Conservation (phyloP, 2,113 vertebrate species). For the Chaetodon trifascialis region DNA sequence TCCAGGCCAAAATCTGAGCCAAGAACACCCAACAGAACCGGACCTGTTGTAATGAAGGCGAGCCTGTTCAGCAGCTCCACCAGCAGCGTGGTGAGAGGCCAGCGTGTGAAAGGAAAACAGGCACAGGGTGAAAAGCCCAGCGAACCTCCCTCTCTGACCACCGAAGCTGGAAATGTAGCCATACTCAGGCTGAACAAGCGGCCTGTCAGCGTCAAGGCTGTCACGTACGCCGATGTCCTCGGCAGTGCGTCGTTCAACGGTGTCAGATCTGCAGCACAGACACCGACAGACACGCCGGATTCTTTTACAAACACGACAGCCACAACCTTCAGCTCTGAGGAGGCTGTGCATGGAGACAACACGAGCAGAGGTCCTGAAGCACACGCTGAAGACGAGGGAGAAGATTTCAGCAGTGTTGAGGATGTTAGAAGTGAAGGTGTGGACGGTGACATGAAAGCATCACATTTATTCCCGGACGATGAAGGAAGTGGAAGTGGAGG, state of each 20-base stretch:
- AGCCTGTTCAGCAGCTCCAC: slow-evolving; percentile 4
- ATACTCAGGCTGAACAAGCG: slow-evolving; percentile 31
- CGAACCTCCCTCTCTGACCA: not conserved
- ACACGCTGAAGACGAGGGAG: not conserved
- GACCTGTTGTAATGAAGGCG: not conserved
- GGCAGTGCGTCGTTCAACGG: slow-evolving; percentile 62
- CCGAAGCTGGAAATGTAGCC: not conserved
- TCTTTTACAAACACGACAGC: not conserved
- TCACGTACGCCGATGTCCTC: slow-evolving; percentile 53
- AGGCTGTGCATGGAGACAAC: not conserved
- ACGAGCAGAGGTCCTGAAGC: not conserved
- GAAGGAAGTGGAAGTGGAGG: slow-evolving; percentile 53
- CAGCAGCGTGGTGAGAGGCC: slow-evolving; percentile 57
- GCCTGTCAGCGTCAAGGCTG: not conserved
- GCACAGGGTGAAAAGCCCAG: not conserved
- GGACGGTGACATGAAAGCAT: not conserved
- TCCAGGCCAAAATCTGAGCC: not conserved
- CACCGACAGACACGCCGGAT: not conserved
- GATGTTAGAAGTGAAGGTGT: not conserved
- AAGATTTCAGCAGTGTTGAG: not conserved
- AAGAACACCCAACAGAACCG: not conserved
- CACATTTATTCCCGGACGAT: not conserved
- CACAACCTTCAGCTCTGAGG: not conserved
- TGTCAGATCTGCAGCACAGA: not conserved
- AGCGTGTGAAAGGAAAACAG: slow-evolving; percentile 22